Percentiles rank a stretch among this genome's conserved stretches.
These are phyloP conservation scores for Caerostris darwini DNA, from an alignment of 1,140 invertebrate species.

Conservation along the genomic window DNA sequence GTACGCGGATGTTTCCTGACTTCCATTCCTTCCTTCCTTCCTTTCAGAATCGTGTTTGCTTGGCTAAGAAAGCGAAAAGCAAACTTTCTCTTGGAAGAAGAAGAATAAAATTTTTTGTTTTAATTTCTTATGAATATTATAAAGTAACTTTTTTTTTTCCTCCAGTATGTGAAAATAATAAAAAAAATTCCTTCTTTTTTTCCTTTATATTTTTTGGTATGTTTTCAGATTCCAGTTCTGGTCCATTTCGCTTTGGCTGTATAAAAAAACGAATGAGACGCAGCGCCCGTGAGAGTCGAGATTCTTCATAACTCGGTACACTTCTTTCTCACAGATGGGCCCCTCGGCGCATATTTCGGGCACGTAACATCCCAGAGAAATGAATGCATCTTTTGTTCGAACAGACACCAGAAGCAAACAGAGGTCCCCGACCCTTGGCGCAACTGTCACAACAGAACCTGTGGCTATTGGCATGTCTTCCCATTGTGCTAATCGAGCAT, in stretches of 20 bases:
- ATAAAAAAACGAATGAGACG: not conserved
- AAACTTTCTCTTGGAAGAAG: not conserved
- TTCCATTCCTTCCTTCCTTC: not conserved
- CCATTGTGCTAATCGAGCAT: slow-evolving; percentile 31
- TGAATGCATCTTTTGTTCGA: slow-evolving; percentile 51
- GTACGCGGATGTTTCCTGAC: not conserved
- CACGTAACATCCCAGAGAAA: slow-evolving; percentile 17
- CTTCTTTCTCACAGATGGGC: not conserved
- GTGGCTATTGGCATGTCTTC: not conserved
- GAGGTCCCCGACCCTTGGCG: slow-evolving; percentile 46
- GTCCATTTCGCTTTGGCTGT: not conserved
- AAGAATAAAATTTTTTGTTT: not conserved
- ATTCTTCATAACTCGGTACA: not conserved
- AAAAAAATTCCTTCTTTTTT: not conserved
- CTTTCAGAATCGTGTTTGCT: not conserved
- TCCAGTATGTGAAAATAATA: not conserved
- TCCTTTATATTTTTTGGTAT: not conserved
- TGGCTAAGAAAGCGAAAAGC: not conserved
- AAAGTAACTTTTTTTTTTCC: not conserved
- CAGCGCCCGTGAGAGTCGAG: not conserved
- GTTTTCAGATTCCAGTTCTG: not conserved
- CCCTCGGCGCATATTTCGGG: not conserved
- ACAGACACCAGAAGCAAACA: not conserved
- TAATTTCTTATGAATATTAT: not conserved
- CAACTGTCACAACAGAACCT: not conserved